Evolutionary conservation across 2,797 vertebrate genomes (phyloP).

Genomic region (Pipistrellus nathusii): DNA sequence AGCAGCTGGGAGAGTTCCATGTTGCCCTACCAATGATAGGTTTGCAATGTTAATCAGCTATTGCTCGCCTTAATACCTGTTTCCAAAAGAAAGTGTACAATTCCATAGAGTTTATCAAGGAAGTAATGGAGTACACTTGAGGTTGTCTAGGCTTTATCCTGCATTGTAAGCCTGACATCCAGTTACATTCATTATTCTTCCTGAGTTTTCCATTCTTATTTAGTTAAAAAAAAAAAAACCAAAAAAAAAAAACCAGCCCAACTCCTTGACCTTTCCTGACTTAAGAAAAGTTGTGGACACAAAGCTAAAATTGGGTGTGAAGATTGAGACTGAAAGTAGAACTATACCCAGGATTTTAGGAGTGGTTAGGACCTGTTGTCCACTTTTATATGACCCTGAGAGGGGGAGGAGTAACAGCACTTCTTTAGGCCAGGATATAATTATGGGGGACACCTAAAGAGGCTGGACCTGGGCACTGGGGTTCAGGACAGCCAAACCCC

Average conservation of each 20-base stretch:
- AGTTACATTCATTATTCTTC: background rate
- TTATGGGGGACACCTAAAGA: background rate
- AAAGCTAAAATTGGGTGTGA: background rate
- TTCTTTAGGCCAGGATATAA: background rate
- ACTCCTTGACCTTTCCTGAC: background rate
- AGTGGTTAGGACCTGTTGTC: background rate
- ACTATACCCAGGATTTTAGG: background rate
- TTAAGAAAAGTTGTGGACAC: background rate
- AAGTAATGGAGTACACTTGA: accelerated
- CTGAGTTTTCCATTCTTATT: background rate
- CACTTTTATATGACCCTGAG: no score
- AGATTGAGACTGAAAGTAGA: background rate
- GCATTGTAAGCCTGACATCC: background rate
- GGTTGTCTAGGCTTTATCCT: background rate
- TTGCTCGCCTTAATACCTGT: background rate
- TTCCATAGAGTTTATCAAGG: background rate
- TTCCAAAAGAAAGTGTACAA: background rate
- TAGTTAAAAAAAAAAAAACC: background rate
- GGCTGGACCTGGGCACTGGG: background rate
- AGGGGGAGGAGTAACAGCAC: no score
- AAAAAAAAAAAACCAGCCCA: background rate
- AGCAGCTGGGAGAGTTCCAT: background rate
- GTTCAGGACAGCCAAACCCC: background rate
- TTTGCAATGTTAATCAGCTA: background rate
- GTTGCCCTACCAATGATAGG: accelerated